Evolutionary conservation across 2,797 vertebrate genomes (phyloP), one percentile per base, ranked within the genome.

Genomic region (Notolepis coatsorum): DNA sequence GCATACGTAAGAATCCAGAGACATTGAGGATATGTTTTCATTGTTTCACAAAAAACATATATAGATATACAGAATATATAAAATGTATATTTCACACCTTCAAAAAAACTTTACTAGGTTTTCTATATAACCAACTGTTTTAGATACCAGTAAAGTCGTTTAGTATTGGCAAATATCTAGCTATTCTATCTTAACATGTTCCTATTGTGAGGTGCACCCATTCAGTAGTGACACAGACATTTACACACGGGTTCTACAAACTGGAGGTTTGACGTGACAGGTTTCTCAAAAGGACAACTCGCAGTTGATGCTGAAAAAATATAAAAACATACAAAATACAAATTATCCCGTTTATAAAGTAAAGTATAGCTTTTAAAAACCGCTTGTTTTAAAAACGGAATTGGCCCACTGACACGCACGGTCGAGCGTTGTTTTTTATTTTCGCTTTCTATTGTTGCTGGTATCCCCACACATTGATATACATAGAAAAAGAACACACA

Each of bases 311-410:
- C 72, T 86, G 80, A 79, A 84, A 86, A 87, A 88, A 86, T 84
- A 85, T 82, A 91, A 83, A 91, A 91, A 91, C 82, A 90, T 91
- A 90, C 80, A 91, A 92, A 91, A 91, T 91, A 91, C 84, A 84
- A 90, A 84, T 49, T 28, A 71, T 69, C 47, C 42, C 23, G 12
- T 57, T n/a, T 62, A 55, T 62, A 73, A 70, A 62, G 62, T 74
- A 82, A 90, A 85, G 72, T 61, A n/a, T n/a, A 43, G 61, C 48
- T 79, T 88, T 85, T 81, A 81, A 87, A 83, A 85, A 27, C 10
- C 15, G 12, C 21, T 48, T 25, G 28, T 72, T 82, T 48, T 59
- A 76, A 83, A 88, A 80, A 42, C 15, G 23, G 45, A 67, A 43
- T 58, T 86, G 86, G 86, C 79, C 86, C 79, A 13, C 68, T 35